Evolutionary conservation across 2,113 vertebrate genomes (phyloP).

Genomic region (Cyanoramphus novaezelandiae): DNA sequence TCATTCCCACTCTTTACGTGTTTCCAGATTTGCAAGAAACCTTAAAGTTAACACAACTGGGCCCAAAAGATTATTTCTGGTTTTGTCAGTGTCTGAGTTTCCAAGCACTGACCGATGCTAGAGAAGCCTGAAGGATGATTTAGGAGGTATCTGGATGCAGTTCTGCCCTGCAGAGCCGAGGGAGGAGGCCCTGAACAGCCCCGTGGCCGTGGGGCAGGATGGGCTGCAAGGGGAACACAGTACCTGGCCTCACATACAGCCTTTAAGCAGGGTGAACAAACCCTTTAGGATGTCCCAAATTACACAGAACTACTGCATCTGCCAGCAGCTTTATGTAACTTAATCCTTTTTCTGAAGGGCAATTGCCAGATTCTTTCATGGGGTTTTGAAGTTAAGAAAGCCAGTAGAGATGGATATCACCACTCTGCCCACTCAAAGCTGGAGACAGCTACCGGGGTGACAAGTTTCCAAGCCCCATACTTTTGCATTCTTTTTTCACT

Average conservation of each 20-base stretch:
- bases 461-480: neutral
- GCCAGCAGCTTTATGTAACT: neutral
- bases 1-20: neutral
- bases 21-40: neutral
- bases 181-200: neutral
- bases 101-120: neutral
- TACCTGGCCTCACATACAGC: neutral
- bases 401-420: neutral
- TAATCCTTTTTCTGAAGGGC: neutral
- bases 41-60: neutral
- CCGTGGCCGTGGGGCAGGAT: rapidly evolving
- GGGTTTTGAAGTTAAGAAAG: neutral
- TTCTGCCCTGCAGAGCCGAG: neutral
- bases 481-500: neutral
- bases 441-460: neutral
- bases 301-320: neutral
- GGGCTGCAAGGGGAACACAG: neutral
- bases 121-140: too few relatives aligned
- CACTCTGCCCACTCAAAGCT: neutral
- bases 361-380: neutral
- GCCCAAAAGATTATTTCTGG: neutral
- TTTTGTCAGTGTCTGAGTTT: neutral
- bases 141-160: too few relatives aligned
- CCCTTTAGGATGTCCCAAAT: neutral
- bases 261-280: neutral